Percentiles rank a stretch among this genome's conserved stretches.
phyloP scores from a whole-genome alignment of 2,113 vertebrate genomes.

The Coturnix japonica region DNA sequence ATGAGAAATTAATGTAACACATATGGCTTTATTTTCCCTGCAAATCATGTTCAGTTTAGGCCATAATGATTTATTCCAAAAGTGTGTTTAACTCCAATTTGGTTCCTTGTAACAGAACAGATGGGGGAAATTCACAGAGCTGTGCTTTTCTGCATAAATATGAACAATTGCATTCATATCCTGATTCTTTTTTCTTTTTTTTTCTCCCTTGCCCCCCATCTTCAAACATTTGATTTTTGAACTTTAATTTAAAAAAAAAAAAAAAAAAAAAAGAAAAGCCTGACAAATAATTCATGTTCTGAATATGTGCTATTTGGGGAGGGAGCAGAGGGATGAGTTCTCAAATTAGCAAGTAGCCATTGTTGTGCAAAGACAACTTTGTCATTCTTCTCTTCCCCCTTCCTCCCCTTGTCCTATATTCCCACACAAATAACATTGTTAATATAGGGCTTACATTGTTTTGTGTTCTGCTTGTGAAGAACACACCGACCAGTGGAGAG shows the following conservation, averaged over 20 bases:
- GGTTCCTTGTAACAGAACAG: slow-evolving; percentile 57
- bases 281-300: background rate
- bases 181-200: background rate
- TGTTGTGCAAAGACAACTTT: background rate
- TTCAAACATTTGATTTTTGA: background rate
- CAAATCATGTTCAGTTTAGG: slow-evolving; percentile 67
- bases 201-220: background rate
- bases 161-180: slow-evolving; percentile 21
- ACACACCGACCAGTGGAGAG: fast-evolving
- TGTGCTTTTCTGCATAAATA: slow-evolving; percentile 31
- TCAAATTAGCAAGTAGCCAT: background rate
- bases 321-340: background rate
- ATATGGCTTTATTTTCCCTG: slow-evolving; percentile 70
- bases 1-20: slow-evolving; percentile 50
- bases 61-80: slow-evolving; percentile 62
- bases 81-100: slow-evolving; percentile 63
- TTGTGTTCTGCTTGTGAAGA: background rate
- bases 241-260: background rate
- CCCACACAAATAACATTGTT: slow-evolving; percentile 20
- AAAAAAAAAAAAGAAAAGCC: background rate
- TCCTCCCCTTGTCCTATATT: background rate
- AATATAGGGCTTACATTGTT: slow-evolving; percentile 21
- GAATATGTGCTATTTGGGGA: background rate
- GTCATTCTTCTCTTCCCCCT: background rate
- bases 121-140: slow-evolving; percentile 59